phyloP scores from a whole-genome alignment of 2,797 vertebrate species.

The Myotis planiceps region DNA sequence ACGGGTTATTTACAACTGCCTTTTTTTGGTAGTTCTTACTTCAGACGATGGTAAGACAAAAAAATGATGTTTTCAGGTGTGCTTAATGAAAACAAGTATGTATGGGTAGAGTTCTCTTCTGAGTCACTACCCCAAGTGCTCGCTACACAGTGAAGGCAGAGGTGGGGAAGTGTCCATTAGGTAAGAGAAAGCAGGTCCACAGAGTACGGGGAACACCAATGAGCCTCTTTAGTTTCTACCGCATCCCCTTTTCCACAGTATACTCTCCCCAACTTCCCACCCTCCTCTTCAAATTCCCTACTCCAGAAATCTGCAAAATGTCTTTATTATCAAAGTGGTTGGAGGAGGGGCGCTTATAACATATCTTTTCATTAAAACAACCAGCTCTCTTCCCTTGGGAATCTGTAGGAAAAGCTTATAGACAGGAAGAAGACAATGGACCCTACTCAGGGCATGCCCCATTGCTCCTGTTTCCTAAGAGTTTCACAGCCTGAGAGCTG shows the following conservation, averaged over 20 bases:
- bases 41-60: not conserved
- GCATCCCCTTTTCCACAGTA: not conserved
- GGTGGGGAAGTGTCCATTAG: no score
- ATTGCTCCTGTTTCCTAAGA: not conserved
- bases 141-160: not conserved
- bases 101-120: fast-evolving
- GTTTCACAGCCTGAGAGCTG: not conserved
- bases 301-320: not conserved
- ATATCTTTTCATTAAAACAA: not conserved
- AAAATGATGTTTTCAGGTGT: not conserved
- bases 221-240: not conserved
- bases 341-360: fast-evolving
- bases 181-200: not conserved
- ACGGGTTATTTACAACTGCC: not conserved
- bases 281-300: not conserved
- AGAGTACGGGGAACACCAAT: not conserved
- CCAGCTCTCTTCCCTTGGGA: not conserved
- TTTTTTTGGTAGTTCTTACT: not conserved
- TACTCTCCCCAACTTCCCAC: not conserved
- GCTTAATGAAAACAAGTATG: not conserved
- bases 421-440: not conserved
- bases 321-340: not conserved
- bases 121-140: not conserved
- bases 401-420: not conserved
- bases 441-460: no score